These are phyloP conservation scores for Jaculus jaculus DNA, from an alignment of 2,113 vertebrate genomes.

Conservation along the genomic window DNA sequence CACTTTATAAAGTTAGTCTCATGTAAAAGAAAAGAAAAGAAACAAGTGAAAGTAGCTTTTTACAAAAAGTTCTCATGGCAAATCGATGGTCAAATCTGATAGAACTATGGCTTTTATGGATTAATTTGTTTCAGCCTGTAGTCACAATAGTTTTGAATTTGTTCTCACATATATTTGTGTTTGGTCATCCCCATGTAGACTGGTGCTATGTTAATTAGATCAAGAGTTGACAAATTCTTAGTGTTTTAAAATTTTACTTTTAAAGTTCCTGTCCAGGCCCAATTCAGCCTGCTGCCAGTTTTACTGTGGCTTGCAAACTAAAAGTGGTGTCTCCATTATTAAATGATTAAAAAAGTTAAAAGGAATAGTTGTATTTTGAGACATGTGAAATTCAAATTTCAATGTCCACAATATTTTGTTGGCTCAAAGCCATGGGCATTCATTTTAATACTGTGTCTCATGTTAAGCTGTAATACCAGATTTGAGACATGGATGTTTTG, in stretches of 20 bases:
- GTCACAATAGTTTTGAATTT: not conserved
- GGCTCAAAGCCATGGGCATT: too few species aligned
- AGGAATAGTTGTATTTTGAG: not conserved
- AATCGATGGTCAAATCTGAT: not conserved
- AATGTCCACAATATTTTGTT: not conserved
- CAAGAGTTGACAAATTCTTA: too few species aligned
- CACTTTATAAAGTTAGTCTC: not conserved
- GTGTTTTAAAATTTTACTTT: too few species aligned
- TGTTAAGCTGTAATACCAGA: not conserved
- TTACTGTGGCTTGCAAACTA: not conserved
- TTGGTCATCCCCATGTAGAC: not conserved
- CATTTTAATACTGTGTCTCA: not conserved
- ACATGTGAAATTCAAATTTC: not conserved
- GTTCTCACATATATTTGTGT: not conserved
- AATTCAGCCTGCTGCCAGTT: not conserved
- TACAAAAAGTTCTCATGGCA: not conserved
- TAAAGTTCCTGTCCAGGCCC: not conserved
- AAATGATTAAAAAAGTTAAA: not conserved
- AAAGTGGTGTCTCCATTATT: constrained; percentile 5
- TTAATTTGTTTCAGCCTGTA: not conserved
- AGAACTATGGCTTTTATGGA: not conserved
- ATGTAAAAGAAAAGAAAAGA: not conserved
- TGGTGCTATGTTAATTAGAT: not conserved
- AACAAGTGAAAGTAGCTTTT: not conserved
- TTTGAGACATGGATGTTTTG: not conserved